These are phyloP conservation scores for Neodiprion fabricii DNA, from an alignment of 1,140 invertebrate species.

Conservation along the genomic window DNA sequence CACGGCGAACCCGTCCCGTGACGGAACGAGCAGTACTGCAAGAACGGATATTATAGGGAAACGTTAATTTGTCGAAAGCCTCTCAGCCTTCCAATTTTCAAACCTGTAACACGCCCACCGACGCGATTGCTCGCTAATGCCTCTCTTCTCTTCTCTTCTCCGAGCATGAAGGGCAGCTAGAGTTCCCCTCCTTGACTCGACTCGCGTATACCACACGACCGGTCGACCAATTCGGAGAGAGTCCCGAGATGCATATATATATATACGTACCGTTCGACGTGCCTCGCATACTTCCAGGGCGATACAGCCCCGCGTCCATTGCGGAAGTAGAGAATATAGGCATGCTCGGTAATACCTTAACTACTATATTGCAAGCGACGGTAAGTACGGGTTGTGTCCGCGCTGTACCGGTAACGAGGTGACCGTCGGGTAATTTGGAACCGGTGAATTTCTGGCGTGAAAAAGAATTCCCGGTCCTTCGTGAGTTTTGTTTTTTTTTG, in stretches of 20 bases:
- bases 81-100: constrained; percentile 63
- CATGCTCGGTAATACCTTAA: too few species aligned
- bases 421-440: neutral
- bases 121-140: constrained; percentile 59
- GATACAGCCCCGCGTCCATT: too few species aligned
- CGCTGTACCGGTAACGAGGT: neutral
- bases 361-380: neutral
- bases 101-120: constrained; percentile 60
- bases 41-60: constrained; percentile 62
- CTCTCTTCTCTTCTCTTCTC: constrained; percentile 47
- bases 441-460: too few species aligned
- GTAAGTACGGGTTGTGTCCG: neutral
- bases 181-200: neutral
- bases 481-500: too few species aligned
- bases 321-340: too few species aligned
- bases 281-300: too few species aligned
- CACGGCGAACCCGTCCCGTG: constrained; percentile 11
- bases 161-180: neutral
- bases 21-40: constrained; percentile 19
- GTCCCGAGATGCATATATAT: too few species aligned
- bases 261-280: too few species aligned
- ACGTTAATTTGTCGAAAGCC: constrained; percentile 61
- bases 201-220: constrained; percentile 18
- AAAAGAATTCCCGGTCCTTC: too few species aligned
- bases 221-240: neutral